Evolutionary conservation across 2,888 invertebrate genomes (phyloP), one percentile per base, ranked within the genome.

Genomic region (Andrena bicolor): DNA sequence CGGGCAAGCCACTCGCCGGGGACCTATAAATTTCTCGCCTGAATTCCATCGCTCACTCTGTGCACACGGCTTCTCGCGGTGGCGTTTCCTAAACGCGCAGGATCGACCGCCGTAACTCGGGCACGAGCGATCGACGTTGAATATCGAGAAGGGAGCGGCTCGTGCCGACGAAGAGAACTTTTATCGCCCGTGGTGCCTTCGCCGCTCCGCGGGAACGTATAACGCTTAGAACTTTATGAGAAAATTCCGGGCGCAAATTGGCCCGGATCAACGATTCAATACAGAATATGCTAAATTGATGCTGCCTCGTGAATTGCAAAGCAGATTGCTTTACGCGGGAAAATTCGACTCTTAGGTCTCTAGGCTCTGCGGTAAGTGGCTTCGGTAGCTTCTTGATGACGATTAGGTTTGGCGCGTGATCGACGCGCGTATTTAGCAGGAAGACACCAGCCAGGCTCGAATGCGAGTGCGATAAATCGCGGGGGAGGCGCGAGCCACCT

Each of bases 401-500:
- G 58, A 30, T 56, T 74, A 68, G 56, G 30, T 13, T 2, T 7
- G 13, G 10, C 26, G 26, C 20, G 72, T 58, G 68, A 61, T 65
- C 35, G 58, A 70, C 35, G 35, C 65, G 65, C 41, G 66, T 73
- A 75, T 60, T 35, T 66, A 81, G 73, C 70, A 77, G 80, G 76
- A 88, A 81, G 74, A 20, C 72, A 73, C 76, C 65, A 76, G 78
- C 58, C 69, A 68, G 51, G 69, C 56, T 70, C 68, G 77, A 85
- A 79, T 65, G 77, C 60, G 64, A 81, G 70, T 64, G 84, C 80
- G 86, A 89, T 90, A 88, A 88, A 88, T 83, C 84, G 85, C 85
- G 85, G 78, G 79, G 85, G 87, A 84, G 89, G 87, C 87, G 85
- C 87, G 80, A 88, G 80, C 83, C 90, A 85, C 83, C 83, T 84